Percentiles rank a stretch among this genome's conserved stretches.
These are phyloP conservation scores for Protosalanx chinensis DNA, from an alignment of 2,797 vertebrate species.

Conservation along the genomic window DNA sequence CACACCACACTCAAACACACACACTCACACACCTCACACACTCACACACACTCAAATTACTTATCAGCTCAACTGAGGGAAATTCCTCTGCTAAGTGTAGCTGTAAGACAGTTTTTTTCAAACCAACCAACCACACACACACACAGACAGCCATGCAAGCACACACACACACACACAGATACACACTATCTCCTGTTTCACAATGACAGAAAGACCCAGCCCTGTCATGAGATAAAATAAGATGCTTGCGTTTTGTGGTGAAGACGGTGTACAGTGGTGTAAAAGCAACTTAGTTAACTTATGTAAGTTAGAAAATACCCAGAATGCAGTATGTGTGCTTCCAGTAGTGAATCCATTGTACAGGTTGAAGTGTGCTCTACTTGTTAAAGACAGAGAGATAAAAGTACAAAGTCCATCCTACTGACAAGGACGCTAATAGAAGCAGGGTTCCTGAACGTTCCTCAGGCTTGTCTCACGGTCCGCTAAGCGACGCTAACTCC, in stretches of 20 bases:
- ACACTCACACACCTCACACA: too few species aligned
- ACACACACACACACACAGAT: constrained; percentile 1
- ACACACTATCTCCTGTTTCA: constrained; percentile 56
- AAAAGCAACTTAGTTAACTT: neutral
- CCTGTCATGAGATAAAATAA: constrained; percentile 38
- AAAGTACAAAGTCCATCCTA: neutral
- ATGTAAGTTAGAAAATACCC: too few species aligned
- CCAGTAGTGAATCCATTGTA: too few species aligned
- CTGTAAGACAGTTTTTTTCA: constrained; percentile 19
- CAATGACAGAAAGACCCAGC: constrained; percentile 63
- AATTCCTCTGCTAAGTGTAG: constrained; percentile 65
- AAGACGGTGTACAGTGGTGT: neutral
- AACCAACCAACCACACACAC: neutral
- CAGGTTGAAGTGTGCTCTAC: too few species aligned
- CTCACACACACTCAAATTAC: constrained; percentile 13
- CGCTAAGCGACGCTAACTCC: neutral
- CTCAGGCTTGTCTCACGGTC: neutral
- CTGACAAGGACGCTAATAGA: neutral
- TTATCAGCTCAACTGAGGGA: constrained; percentile 59
- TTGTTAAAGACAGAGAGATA: too few species aligned
- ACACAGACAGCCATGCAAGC: neutral
- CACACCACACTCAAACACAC: too few species aligned
- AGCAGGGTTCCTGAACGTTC: too few species aligned
- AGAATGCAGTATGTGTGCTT: too few species aligned
- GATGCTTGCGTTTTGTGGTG: constrained; percentile 45